Percentiles rank a stretch among this genome's conserved stretches.
Evolutionary conservation across 2,113 vertebrate genomes (phyloP).

Genomic region (Cryptotis parvus): DNA sequence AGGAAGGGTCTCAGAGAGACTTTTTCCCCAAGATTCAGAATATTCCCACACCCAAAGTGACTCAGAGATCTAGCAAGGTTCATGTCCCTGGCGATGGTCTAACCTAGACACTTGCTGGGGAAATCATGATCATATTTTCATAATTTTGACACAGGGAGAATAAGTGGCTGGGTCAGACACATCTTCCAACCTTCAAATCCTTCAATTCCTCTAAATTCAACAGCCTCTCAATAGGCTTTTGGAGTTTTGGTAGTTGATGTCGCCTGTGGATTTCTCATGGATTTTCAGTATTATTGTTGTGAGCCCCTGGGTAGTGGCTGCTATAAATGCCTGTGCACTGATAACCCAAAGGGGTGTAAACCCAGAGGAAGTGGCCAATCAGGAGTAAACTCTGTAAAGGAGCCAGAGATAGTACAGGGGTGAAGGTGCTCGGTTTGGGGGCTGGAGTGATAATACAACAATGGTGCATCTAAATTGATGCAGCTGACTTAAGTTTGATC

Average conservation of each 20-base stretch:
- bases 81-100: background rate
- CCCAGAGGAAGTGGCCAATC: background rate
- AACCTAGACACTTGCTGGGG: background rate
- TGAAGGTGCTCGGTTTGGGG: too few species aligned
- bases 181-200: background rate
- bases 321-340: background rate
- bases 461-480: too few species aligned
- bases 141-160: background rate
- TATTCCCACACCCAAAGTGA: background rate
- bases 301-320: background rate
- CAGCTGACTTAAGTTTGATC: too few species aligned
- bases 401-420: too few species aligned
- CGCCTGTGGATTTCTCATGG: background rate
- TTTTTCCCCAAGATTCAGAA: background rate
- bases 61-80: background rate
- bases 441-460: too few species aligned
- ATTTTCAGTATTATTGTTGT: background rate
- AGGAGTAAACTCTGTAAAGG: too few species aligned
- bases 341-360: background rate
- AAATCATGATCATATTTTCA: background rate
- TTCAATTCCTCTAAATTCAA: background rate
- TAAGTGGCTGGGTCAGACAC: background rate
- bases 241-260: background rate
- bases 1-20: background rate
- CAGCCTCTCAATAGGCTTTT: background rate